phyloP scores from a whole-genome alignment of 2,113 vertebrate species.

The Chitala chitala region DNA sequence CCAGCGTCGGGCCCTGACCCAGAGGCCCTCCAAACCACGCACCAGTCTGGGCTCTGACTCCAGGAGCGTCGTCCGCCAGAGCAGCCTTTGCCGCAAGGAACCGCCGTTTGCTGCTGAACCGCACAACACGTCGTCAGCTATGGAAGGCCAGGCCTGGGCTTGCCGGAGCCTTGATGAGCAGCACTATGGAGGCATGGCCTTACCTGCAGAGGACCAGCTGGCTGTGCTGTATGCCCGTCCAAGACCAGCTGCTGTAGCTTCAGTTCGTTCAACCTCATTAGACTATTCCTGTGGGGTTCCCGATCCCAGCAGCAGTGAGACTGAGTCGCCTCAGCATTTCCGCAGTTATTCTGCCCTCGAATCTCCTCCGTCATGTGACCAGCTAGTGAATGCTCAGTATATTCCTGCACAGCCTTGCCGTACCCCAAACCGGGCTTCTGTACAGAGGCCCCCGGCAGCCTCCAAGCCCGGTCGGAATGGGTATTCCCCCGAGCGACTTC shows the following conservation, averaged over 20 bases:
- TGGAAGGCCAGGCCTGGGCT: constrained; percentile 48
- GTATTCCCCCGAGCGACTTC: constrained; percentile 46
- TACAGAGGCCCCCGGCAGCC: constrained; percentile 37
- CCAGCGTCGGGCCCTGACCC: constrained; percentile 59
- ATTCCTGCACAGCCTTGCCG: constrained; percentile 65
- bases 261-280: constrained; percentile 29
- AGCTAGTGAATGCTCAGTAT: constrained; percentile 73
- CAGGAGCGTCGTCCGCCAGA: constrained; percentile 57
- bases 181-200: constrained; percentile 37
- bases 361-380: constrained; percentile 47
- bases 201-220: constrained; percentile 45
- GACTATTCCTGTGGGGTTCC: constrained; percentile 43
- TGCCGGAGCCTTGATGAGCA: constrained; percentile 43
- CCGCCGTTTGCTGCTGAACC: constrained; percentile 44
- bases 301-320: constrained; percentile 51
- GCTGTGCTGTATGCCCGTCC: constrained; percentile 52
- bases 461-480: constrained; percentile 37
- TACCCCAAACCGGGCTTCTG: constrained; percentile 46
- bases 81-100: constrained; percentile 62
- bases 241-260: constrained; percentile 34
- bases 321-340: constrained; percentile 48
- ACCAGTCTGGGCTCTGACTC: constrained; percentile 60
- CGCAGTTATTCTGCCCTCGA: constrained; percentile 30
- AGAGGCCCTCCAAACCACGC: constrained; percentile 63
- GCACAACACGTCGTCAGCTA: constrained; percentile 33